Base-by-base conservation (phyloP, 1,140 invertebrate species). In the Calephelis nemesis region DNA sequence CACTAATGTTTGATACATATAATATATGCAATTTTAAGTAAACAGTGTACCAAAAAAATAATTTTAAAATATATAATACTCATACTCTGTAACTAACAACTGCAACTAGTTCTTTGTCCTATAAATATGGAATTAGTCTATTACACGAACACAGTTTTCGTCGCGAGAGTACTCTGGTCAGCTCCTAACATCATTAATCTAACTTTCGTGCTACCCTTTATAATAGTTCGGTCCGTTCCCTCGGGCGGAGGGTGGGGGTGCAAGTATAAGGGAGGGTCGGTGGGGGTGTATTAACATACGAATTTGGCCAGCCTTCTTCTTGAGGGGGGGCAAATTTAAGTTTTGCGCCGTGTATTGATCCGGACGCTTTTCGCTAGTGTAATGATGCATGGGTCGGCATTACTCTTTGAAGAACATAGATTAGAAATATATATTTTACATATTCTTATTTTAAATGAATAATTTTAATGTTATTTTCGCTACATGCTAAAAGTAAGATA, bases 121-220 rank as follows among this genome's bases (percentile, higher is more conserved):
- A 39, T 58, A 12, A 58, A 58, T 58, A 58, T 39, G 11, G 30
- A 58, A 58, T 58, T 19, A 58, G 54, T 58, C 54, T 39, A 58
- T 58, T 58, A 58, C 30, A 58, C 2, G 30, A 7, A 58, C 2
- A 9, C 72, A 79, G 39, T 47, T 12, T 71, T 65, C 6, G 76
- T 65, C 70, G 60, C 68, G 69, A 42, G 63, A 76, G 80, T 88
- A 83, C 86, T 39, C 75, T 86, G 85, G 86, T 87, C 88, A 87
- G 88, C 83, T 90, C 73, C 88, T 89, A 90, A 90, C 88, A 90
- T 90, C 88, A 90, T 90, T 90, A 90, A 90, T 90, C 88, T 90
- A 90, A 90, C 88, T 90, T 90, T 90, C 88, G 88, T 84, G 86
- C 88, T 90, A 88, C 87, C 88, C 88, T 89, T 88, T 89, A 90